These are phyloP conservation scores for Percopsis omiscomaycus DNA, from an alignment of 2,797 vertebrate genomes.

Conservation along the genomic window DNA sequence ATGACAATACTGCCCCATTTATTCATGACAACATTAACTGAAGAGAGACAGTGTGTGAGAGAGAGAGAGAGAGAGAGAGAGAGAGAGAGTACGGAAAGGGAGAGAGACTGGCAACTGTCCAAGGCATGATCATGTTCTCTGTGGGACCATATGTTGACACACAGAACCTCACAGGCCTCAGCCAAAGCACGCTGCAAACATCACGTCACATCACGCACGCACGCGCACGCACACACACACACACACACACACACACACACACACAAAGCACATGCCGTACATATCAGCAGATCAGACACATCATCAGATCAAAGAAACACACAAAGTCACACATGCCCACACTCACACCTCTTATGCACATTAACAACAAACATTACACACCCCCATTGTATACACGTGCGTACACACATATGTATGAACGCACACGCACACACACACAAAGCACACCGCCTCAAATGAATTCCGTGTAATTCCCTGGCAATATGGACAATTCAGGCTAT, in stretches of 20 bases:
- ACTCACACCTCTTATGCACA: not conserved
- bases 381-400: not conserved
- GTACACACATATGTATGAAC: slow-evolving; percentile 9
- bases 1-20: no score
- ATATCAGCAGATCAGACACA: not conserved
- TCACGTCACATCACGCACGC: slow-evolving; percentile 1
- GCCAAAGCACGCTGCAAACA: slow-evolving; percentile 50
- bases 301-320: not conserved
- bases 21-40: not conserved
- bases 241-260: not conserved
- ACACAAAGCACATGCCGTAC: not conserved
- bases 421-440: not conserved
- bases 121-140: slow-evolving; percentile 69
- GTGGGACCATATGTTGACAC: slow-evolving; percentile 71
- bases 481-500: slow-evolving; percentile 43
- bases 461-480: slow-evolving; percentile 32
- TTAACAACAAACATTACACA: no score
- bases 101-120: slow-evolving; percentile 41
- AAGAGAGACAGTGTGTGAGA: not conserved
- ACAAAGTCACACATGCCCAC: not conserved
- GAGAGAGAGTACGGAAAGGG: slow-evolving; percentile 7
- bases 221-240: not conserved
- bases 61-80: not conserved
- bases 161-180: slow-evolving; percentile 32
- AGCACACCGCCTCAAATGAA: slow-evolving; percentile 24